phyloP scores from a whole-genome alignment of 2,888 invertebrate species.

The Drosophila differens region DNA sequence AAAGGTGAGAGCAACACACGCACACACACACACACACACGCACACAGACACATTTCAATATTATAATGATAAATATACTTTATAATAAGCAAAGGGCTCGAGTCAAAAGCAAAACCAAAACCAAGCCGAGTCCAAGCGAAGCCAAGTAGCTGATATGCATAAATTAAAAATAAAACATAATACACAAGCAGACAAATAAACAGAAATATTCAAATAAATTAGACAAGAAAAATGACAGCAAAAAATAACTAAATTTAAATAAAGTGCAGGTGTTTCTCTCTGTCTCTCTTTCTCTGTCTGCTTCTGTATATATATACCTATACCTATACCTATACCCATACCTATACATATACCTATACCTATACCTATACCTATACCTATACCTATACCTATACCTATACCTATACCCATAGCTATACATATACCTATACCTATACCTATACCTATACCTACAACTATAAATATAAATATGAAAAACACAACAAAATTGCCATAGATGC shows the following conservation, averaged over 20 bases:
- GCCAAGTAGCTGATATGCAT: constrained; percentile 63
- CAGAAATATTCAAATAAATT: constrained; percentile 26
- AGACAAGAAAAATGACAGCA: constrained; percentile 12
- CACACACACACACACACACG: constrained; percentile 1
- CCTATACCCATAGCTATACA: too few species aligned
- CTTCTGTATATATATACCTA: too few species aligned
- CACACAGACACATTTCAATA: constrained; percentile 52
- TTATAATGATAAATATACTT: constrained; percentile 72
- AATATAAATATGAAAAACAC: too few species aligned
- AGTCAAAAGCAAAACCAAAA: constrained; percentile 14
- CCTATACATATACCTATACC: too few species aligned
- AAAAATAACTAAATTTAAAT: constrained; percentile 44
- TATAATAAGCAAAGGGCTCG: constrained; percentile 52
- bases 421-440: too few species aligned
- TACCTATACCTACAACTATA: neutral
- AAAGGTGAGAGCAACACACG: constrained; percentile 22
- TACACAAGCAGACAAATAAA: constrained; percentile 10
- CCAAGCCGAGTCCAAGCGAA: constrained; percentile 27
- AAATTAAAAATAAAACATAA: constrained; percentile 48
- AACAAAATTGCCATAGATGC: neutral
- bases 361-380: neutral
- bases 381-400: too few species aligned
- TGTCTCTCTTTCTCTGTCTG: neutral
- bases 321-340: too few species aligned
- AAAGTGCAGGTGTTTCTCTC: constrained; percentile 45